Base-by-base conservation (phyloP, 2,113 vertebrate genomes). In the Corydoras maculifer region DNA sequence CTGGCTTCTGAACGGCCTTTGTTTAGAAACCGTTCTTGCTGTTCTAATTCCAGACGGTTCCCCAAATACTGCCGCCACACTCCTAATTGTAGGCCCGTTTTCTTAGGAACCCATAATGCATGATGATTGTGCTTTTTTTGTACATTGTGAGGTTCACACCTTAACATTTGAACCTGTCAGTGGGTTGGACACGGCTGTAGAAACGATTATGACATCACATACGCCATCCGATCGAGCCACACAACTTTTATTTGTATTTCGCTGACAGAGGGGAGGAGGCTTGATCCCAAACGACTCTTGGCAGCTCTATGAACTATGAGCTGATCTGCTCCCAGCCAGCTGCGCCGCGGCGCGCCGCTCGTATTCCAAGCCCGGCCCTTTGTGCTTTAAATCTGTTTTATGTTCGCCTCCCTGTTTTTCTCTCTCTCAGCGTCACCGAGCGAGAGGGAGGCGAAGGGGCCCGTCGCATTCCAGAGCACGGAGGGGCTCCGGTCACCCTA, bases 291-390 rank as follows among this genome's bases (percentile, higher is more conserved):
- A 62, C 9, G 32, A 61, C 32, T 74, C 59, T 51, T 66, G 67
- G 71, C 77, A 30, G 80, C 69, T 69, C 75, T n/a, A 84, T 80
- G 80, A 87, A 81, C 82, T 86, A 78, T 84, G 71, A 81, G 80
- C 87, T 75, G 77, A 88, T 86, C 82, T 87, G 50, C 53, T 51
- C 81, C 77, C 77, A 78, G 79, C 58, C 82, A 89, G 88, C 84
- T 90, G 84, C 79, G 70, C 81, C 77, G 78, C 72, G 75, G 4
- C 35, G 35, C 35, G 35, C 35, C 35, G 35, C 35, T 43, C 35
- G 35, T 43, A 43, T 55, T 65, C 65, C 61, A 55, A 63, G 10
- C 29, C 78, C 75, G 74, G 78, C 71, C 79, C 25, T 75, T 82
- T 5, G 50, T 64, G 87, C 70, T 77, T 88, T 85, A 85, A 82